phyloP scores from a whole-genome alignment of 2,888 invertebrate species.

The Boloria euphrosyne region DNA sequence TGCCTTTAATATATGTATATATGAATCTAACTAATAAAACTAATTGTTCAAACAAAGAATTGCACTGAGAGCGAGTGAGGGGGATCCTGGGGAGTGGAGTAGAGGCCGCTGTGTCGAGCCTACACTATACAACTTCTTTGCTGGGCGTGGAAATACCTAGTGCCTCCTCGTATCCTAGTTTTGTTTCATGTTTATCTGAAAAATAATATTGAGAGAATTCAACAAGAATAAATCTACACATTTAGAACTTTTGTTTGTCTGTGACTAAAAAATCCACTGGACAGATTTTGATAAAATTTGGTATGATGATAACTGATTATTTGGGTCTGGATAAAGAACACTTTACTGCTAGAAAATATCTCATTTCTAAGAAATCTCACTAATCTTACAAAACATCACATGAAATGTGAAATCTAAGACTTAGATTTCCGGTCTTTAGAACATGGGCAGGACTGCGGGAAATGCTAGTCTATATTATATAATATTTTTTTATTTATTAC shows the following conservation, averaged over 20 bases:
- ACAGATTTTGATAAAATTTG: no score
- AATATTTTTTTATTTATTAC: no score
- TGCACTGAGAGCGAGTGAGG: slow-evolving; percentile 72
- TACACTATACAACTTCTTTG: slow-evolving; percentile 87
- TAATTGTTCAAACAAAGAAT: slow-evolving; percentile 74
- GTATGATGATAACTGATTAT: no score
- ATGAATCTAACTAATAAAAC: slow-evolving; percentile 60
- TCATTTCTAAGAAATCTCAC: no score
- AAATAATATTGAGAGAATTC: slow-evolving; percentile 28
- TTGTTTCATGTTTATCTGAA: slow-evolving; percentile 81
- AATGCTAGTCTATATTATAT: background rate
- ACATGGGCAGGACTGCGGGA: background rate
- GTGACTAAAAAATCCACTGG: no score
- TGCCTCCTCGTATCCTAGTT: slow-evolving; percentile 93
- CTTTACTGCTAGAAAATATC: no score
- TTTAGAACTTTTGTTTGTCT: no score
- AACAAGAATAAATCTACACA: no score
- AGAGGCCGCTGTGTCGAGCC: slow-evolving; percentile 39
- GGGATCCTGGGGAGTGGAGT: slow-evolving; percentile 49
- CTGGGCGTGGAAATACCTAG: slow-evolving; percentile 95
- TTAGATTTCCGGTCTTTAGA: no score
- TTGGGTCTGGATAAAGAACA: no score
- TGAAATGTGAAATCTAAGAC: no score
- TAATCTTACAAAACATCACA: no score
- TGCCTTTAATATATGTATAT: slow-evolving; percentile 56